Evolutionary conservation across 1,140 invertebrate species (phyloP), one percentile per base, ranked within the genome.

Genomic region (Drosophila lini): DNA sequence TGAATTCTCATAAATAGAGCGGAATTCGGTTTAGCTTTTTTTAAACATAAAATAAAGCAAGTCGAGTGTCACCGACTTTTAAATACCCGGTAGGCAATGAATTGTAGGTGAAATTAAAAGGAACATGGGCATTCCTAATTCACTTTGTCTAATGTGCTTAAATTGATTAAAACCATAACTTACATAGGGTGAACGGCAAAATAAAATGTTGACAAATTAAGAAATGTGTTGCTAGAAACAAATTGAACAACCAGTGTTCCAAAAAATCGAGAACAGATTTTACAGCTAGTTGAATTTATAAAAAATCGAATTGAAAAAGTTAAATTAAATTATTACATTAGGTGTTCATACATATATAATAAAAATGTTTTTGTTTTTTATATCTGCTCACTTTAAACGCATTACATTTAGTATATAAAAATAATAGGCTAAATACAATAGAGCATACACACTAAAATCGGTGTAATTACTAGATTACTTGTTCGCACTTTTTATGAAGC

Each of bases 1-100:
- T 63, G 34, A 71, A 36, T 28, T 53, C 32, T 36, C 52, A 34
- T 38, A 57, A 67, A 40, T 36, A 41, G 65, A 71, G 53, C 38
- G 52, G 13, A 58, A 34, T 57, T 63, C 9, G 47, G 31, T 25
- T 67, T 15, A 4, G 55, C 11, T 53, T 59, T 59, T 48, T 68
- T 42, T 1, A 15, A n/a, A 57, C 16, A 56, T 8, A 22, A 38
- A 31, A 28, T 10, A 5, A 28, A n/a, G 16, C 4, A 40, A 5
- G 31, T 34, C 10, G 8, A 15, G 4, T 15, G 13, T 42, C 9
- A 3, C 0, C 47, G 65, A 69, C 47, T 52, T 28, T 6, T 0
- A 22, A 9, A 15, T 65, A 52, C 60, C 58, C 13, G 32, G 16
- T 22, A 15, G 11, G 0, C 5, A 50, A 32, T 11, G 10, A 10